Percentiles rank a stretch among this genome's conserved stretches.
These are phyloP conservation scores for Tachina lurida DNA, from an alignment of 2,888 invertebrate species.

Conservation along the genomic window DNA sequence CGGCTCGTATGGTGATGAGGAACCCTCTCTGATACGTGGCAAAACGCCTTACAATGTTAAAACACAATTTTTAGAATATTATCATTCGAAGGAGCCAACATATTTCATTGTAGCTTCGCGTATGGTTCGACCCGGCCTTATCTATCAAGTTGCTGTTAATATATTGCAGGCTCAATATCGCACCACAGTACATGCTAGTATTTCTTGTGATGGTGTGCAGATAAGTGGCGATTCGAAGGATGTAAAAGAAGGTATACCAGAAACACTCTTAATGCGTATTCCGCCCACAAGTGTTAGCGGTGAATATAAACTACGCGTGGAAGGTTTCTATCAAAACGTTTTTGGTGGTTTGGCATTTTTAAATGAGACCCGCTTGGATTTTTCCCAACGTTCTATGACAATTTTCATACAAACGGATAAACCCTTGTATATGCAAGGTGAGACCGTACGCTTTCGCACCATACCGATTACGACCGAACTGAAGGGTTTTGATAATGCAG, in stretches of 20 bases:
- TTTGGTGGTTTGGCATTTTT: slow-evolving; percentile 94
- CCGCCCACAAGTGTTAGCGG: slow-evolving; percentile 93
- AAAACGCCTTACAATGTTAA: slow-evolving; percentile 79
- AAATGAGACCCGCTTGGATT: slow-evolving; percentile 93
- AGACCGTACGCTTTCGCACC: slow-evolving; percentile 94
- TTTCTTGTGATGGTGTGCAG: slow-evolving; percentile 94
- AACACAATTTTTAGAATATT: slow-evolving; percentile 77
- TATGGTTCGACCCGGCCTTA: slow-evolving; percentile 95
- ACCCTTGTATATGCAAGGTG: slow-evolving; percentile 96
- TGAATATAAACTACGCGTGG: slow-evolving; percentile 91
- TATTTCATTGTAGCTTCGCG: slow-evolving; percentile 96
- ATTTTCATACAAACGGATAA: slow-evolving; percentile 97
- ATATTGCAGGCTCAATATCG: slow-evolving; percentile 91
- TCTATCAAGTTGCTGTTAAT: slow-evolving; percentile 93
- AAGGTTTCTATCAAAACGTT: slow-evolving; percentile 87
- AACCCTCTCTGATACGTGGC: slow-evolving; percentile 76
- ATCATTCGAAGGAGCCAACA: slow-evolving; percentile 84
- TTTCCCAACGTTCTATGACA: slow-evolving; percentile 95
- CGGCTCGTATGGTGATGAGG: slow-evolving; percentile 73
- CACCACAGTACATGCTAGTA: slow-evolving; percentile 92
- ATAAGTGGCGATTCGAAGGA: slow-evolving; percentile 91
- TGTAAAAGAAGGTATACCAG: slow-evolving; percentile 93
- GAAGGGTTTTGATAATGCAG: slow-evolving; percentile 94
- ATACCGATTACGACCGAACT: slow-evolving; percentile 96
- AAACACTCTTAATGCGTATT: slow-evolving; percentile 94